These are phyloP conservation scores for Lampris megalopsis DNA, from an alignment of 2,113 vertebrate species.

Conservation along the genomic window DNA sequence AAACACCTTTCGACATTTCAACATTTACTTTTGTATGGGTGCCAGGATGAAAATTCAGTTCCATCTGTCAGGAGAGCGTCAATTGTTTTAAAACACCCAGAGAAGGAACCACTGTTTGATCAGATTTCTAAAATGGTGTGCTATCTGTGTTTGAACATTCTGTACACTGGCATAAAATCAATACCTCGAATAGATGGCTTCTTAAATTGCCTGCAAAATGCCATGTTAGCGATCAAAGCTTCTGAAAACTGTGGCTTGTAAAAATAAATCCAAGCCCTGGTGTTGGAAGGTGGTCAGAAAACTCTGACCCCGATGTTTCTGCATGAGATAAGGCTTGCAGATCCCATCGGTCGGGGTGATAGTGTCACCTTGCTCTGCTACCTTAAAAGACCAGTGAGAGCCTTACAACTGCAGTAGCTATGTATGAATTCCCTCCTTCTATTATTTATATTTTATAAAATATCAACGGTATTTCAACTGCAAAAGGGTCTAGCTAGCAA, in stretches of 20 bases:
- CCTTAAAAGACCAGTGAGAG: not conserved
- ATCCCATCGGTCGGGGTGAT: not conserved
- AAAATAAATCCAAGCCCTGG: not conserved
- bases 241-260: not conserved
- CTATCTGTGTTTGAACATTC: not conserved
- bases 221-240: not conserved
- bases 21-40: too few species aligned
- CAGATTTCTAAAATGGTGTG: not conserved
- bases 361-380: conserved; percentile 1
- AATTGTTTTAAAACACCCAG: not conserved
- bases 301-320: not conserved
- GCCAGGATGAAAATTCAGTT: too few species aligned
- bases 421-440: too few species aligned
- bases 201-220: not conserved
- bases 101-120: not conserved
- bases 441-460: not conserved
- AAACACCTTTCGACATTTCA: not conserved
- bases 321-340: too few species aligned
- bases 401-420: not conserved
- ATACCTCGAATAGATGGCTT: not conserved
- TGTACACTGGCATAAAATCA: not conserved
- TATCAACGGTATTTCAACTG: too few species aligned
- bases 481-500: not conserved
- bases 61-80: not conserved
- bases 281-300: not conserved